Percentiles rank a stretch among this genome's conserved stretches.
Evolutionary conservation across 2,797 vertebrate genomes (phyloP).

Genomic region (Luscinia megarhynchos): DNA sequence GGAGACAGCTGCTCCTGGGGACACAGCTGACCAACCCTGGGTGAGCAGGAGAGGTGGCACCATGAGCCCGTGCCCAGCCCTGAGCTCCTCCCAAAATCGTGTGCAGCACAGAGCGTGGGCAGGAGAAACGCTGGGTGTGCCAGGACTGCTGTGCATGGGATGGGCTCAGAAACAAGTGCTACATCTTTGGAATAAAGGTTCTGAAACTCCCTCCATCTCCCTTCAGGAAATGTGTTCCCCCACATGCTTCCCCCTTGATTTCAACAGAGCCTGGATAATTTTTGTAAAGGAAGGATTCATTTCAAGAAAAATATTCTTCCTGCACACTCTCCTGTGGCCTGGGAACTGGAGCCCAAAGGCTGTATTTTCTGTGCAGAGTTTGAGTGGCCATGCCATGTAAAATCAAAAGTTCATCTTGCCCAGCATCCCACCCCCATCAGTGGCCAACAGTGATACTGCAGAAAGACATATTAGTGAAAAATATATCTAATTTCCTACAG

Average conservation of each 20-base stretch:
- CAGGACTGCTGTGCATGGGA: background rate
- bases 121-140: fast-evolving
- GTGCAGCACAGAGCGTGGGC: too few relatives aligned
- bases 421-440: background rate
- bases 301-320: background rate
- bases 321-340: fast-evolving
- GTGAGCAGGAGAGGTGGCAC: background rate
- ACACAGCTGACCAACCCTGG: fast-evolving
- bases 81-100: fast-evolving
- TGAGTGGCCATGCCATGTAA: background rate
- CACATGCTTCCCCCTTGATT: background rate
- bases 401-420: background rate
- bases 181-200: background rate
- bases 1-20: background rate
- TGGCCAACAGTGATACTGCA: fast-evolving
- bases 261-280: background rate
- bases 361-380: background rate
- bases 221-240: background rate
- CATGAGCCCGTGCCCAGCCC: background rate
- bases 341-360: background rate
- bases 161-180: background rate
- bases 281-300: background rate
- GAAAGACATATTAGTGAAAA: background rate
- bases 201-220: background rate
- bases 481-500: background rate